Base-by-base conservation (phyloP, 2,888 invertebrate genomes). In the Troilus luridus region DNA sequence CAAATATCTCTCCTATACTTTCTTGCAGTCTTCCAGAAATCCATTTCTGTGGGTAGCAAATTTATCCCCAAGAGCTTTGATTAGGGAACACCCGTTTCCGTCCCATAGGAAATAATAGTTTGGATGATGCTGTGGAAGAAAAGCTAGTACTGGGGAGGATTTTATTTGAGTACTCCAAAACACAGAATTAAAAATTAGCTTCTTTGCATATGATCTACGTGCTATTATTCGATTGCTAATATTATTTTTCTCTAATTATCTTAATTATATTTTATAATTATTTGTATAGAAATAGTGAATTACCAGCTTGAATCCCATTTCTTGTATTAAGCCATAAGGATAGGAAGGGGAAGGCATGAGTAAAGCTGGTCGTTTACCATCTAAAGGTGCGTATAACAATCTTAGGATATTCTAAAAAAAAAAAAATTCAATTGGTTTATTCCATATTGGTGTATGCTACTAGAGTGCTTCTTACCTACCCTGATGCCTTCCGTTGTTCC, bases 271-370 rank as follows among this genome's bases (percentile, higher is more conserved):
- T 64, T n/a, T 9, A n/a, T 64, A 8, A n/a, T 5, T n/a, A 64
- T 10, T 11, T 64, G 19, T n/a, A 9, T n/a, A 64, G 3, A n/a
- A 64, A n/a, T n/a, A 21, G 64, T n/a, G n/a, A 1, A 72, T 93
- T 93, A 95, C 96, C 93, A 95, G 95, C 17, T 95, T 94, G 94
- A 99, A 96, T 91, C 97, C 97, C 94, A 97, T 99, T 95, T 99
- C 99, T 6, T 98, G 97, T 88, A 99, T 95, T 0, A 98, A 96
- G 0, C 99, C 99, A 3, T 99, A 98, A 95, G 99, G 99, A 95
- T 99, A 99, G 94, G 99, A 99, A 0, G 99, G 99, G 94, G 99
- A 99, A 0, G 99, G 99, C 93, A 99, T 97, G 97, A 99, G 96
- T 11, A 99, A 96, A 8, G 99, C 99, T 0, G 97, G 96, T 91